phyloP scores from a whole-genome alignment of 2,797 vertebrate genomes.

The Phrynocephalus vlangalii region DNA sequence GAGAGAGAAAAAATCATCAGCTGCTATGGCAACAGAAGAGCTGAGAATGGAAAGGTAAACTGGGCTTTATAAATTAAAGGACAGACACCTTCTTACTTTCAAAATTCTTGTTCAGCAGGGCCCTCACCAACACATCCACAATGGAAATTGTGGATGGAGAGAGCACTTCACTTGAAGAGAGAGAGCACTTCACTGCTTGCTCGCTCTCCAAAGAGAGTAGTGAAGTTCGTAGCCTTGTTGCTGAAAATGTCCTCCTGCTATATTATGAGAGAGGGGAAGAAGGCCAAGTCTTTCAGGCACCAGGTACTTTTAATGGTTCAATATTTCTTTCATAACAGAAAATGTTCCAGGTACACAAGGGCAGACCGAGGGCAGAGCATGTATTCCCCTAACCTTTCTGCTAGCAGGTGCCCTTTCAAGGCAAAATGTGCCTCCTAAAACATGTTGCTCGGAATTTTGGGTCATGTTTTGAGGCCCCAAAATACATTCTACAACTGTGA shows the following conservation, averaged over 20 bases:
- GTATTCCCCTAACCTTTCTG: not conserved
- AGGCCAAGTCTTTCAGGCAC: not conserved
- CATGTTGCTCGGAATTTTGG: not conserved
- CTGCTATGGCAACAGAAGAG: conserved; percentile 7
- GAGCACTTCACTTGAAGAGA: no score
- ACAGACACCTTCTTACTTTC: not conserved
- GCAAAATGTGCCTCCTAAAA: not conserved
- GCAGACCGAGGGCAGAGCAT: not conserved
- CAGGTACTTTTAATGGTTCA: not conserved
- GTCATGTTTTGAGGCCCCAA: no score
- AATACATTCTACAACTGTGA: no score
- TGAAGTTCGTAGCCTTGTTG: not conserved
- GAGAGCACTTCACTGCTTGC: no score
- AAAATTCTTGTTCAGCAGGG: not conserved
- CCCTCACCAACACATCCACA: conserved; percentile 7
- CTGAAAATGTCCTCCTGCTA: not conserved
- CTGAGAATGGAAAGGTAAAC: conserved; percentile 35
- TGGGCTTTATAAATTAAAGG: not conserved
- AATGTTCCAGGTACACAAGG: not conserved
- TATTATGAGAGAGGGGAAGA: no score
- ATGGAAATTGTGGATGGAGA: conserved; percentile 13
- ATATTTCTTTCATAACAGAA: not conserved
- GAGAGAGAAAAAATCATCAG: not conserved
- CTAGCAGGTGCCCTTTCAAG: not conserved
- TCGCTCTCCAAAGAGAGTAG: not conserved